Evolutionary conservation across 2,797 vertebrate species (phyloP).

Genomic region (Steatocranus sp.): DNA sequence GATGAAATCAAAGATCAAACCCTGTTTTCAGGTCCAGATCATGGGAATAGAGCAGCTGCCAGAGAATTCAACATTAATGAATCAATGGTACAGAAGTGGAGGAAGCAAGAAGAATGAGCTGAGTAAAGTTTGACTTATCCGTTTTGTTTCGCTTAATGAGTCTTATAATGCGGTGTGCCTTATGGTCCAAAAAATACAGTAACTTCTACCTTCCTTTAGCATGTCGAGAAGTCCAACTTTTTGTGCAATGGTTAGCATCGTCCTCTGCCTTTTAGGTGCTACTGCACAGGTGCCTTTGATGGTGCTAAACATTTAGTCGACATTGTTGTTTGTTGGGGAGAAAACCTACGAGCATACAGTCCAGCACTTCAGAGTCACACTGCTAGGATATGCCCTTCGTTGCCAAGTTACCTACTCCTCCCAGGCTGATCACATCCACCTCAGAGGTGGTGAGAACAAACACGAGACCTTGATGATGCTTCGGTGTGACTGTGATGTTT

Average conservation of each 20-base stretch:
- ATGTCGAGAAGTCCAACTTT: fast-evolving
- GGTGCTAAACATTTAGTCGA: fast-evolving
- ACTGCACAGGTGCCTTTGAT: not conserved
- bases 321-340: not conserved
- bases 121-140: too few relatives aligned
- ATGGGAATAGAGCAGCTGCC: not conserved
- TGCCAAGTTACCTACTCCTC: not conserved
- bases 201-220: not conserved
- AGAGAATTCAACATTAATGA: not conserved
- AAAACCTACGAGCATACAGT: not conserved
- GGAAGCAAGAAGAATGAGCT: not conserved
- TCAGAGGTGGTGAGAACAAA: not conserved
- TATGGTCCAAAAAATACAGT: too few relatives aligned
- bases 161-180: too few relatives aligned
- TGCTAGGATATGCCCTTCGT: fast-evolving
- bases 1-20: not conserved
- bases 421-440: not conserved
- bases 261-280: not conserved
- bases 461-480: not conserved
- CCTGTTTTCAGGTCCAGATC: not conserved
- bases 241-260: not conserved
- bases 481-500: fast-evolving
- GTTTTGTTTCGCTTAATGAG: too few relatives aligned
- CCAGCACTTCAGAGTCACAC: not conserved
- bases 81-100: fast-evolving